Base-by-base conservation (phyloP, 2,113 vertebrate genomes). In the Scartelaos histophorus region DNA sequence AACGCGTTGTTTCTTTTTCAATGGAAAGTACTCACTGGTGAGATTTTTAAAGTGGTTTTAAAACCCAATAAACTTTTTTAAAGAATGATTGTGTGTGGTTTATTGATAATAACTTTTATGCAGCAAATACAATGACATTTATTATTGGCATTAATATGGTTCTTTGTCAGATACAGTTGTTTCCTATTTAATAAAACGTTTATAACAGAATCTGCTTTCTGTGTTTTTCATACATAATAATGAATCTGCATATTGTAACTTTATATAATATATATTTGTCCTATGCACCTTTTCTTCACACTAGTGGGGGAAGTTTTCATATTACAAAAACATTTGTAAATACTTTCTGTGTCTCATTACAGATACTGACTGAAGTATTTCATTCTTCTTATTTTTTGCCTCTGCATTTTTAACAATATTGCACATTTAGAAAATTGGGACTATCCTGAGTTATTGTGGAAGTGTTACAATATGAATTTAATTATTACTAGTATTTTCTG, bases 31-130 rank as follows among this genome's bases (percentile, higher is more conserved):
- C 96, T 98, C 95, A 96, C 96, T 95, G 95, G 95, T 94, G 92
- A 94, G 93, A 92, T 98, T 99, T 95, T 93, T 96, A 97, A 96
- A 99, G 96, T 97, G 96, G 97, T 98, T 99, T 99, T 96, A 96
- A 96, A 97, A 97, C 94, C 94, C 94, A 97, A 97, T 98, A 99
- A 98, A 96, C 92, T 95, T 99, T 95, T 98, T 91, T 91, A 92
- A 92, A 92, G 92, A 93, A 91, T 71, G 34, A 35, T 76, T 38
- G 53, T 45, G 54, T 38, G 61, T 76, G 74, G 81, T 75, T 74
- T 56, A 35, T 70, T 75, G 54, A 22, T 68, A 35, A 25, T 68
- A 35, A 25, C 69, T 82, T 76, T 76, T 43, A 71, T 73, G 54
- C 66, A 45, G 29, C 38, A 34, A 74, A 69, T 70, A 45, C 76